Conservation (phyloP, 2,888 invertebrate genomes). For the Dolichomitus sp. region DNA sequence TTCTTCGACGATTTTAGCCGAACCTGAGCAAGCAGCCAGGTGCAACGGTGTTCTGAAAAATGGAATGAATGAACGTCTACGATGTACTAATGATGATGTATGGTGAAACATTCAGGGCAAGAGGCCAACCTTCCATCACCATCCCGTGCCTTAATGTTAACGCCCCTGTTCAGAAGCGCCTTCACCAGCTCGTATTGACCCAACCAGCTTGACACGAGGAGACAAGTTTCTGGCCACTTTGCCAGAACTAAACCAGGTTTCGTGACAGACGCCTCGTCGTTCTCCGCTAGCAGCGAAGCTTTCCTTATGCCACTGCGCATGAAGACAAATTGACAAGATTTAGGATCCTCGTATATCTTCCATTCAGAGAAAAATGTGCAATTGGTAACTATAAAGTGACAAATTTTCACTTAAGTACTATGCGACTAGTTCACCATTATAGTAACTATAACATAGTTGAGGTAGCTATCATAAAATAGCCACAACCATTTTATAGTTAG, state of each 20-base stretch:
- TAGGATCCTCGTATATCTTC: not conserved
- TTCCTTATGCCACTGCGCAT: slow-evolving; percentile 75
- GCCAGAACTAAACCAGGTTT: slow-evolving; percentile 86
- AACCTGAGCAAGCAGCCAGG: slow-evolving; percentile 92
- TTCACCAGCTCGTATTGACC: slow-evolving; percentile 88
- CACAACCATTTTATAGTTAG: no score
- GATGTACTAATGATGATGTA: slow-evolving; percentile 1
- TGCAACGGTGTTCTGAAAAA: slow-evolving; percentile 90
- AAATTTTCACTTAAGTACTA: no score
- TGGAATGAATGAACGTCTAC: slow-evolving; percentile 8
- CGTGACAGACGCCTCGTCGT: slow-evolving; percentile 73
- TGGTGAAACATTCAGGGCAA: not conserved
- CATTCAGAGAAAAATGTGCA: not conserved
- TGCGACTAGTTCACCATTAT: no score
- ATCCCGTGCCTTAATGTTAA: slow-evolving; percentile 90
- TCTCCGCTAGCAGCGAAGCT: slow-evolving; percentile 75
- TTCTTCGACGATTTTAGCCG: slow-evolving; percentile 90
- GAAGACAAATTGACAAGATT: slow-evolving; percentile 18
- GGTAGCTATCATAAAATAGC: no score
- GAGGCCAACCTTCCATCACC: slow-evolving; percentile 89
- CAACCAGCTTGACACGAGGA: slow-evolving; percentile 89
- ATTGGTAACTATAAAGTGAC: no score
- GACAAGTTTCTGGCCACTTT: slow-evolving; percentile 87
- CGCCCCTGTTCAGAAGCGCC: slow-evolving; percentile 87
- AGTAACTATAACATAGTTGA: no score